These are phyloP conservation scores for Drosophila insularis DNA, from an alignment of 1,140 invertebrate genomes.

Conservation along the genomic window DNA sequence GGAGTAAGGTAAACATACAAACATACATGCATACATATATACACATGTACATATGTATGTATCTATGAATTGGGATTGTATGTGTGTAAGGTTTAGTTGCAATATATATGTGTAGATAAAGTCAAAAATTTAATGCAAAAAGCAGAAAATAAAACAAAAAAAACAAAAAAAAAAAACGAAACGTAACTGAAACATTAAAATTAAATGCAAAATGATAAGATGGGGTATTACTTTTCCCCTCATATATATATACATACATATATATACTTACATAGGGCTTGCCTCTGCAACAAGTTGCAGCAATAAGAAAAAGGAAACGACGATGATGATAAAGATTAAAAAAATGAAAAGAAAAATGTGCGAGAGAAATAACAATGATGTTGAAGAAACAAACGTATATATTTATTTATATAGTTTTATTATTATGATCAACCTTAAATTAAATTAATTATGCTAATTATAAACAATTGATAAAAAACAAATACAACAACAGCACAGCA, in stretches of 20 bases:
- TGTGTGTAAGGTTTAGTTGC: constrained; percentile 56
- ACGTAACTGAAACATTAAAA: constrained; percentile 6
- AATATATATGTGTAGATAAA: constrained; percentile 67
- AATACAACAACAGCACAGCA: constrained; percentile 29
- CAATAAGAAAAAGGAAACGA: constrained; percentile 19
- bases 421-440: constrained; percentile 58
- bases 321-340: background rate
- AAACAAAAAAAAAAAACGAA: constrained; percentile 1
- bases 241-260: background rate
- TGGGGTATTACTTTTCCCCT: background rate
- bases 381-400: constrained; percentile 45
- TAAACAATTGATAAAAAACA: constrained; percentile 44
- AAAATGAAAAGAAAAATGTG: constrained; percentile 1
- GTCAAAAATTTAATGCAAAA: constrained; percentile 30
- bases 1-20: too few species aligned
- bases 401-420: constrained; percentile 73
- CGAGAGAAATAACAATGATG: constrained; percentile 10
- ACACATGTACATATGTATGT: constrained; percentile 27
- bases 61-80: constrained; percentile 36
- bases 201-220: background rate
- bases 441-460: constrained; percentile 65
- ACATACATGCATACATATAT: background rate
- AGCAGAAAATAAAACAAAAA: constrained; percentile 17
- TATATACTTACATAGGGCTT: constrained; percentile 1
- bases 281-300: constrained; percentile 8